Percentiles rank a stretch among this genome's conserved stretches.
Conservation (phyloP, 2,888 invertebrate species). For the Drosophila hamatofila region DNA sequence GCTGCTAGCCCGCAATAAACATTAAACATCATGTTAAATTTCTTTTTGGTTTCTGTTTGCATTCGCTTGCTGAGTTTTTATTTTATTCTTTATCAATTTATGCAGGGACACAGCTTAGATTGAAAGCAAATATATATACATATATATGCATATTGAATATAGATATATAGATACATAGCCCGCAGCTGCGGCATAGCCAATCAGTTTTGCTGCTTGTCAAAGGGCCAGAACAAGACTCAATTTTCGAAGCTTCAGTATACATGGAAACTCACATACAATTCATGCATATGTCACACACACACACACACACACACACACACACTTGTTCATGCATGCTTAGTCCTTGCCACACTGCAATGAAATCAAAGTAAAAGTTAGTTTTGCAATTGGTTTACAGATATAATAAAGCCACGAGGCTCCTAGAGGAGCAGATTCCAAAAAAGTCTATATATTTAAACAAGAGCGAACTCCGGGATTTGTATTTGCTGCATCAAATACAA, state of each 20-base stretch:
- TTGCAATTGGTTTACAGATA: neutral
- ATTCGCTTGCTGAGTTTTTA: neutral
- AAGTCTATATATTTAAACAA: no score
- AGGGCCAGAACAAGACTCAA: slow-evolving; percentile 39
- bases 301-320: neutral
- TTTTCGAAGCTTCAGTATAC: neutral
- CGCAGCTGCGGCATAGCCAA: slow-evolving; percentile 24
- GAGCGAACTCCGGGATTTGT: no score
- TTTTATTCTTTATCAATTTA: slow-evolving; percentile 13
- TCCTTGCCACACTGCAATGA: neutral
- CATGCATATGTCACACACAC: neutral
- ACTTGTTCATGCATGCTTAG: neutral
- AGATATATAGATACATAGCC: neutral
- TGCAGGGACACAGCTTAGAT: slow-evolving; percentile 4
- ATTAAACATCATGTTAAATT: slow-evolving; percentile 15
- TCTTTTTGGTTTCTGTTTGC: neutral
- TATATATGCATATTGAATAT: neutral
- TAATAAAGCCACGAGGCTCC: neutral
- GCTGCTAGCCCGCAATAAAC: slow-evolving; percentile 4
- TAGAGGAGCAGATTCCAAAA: neutral
- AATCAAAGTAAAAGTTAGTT: neutral
- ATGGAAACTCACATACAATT: no score
- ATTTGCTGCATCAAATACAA: no score
- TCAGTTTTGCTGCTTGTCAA: slow-evolving; percentile 44
- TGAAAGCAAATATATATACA: neutral